Evolutionary conservation across 2,113 vertebrate species (phyloP).

Genomic region (Hiodon tergisus): DNA sequence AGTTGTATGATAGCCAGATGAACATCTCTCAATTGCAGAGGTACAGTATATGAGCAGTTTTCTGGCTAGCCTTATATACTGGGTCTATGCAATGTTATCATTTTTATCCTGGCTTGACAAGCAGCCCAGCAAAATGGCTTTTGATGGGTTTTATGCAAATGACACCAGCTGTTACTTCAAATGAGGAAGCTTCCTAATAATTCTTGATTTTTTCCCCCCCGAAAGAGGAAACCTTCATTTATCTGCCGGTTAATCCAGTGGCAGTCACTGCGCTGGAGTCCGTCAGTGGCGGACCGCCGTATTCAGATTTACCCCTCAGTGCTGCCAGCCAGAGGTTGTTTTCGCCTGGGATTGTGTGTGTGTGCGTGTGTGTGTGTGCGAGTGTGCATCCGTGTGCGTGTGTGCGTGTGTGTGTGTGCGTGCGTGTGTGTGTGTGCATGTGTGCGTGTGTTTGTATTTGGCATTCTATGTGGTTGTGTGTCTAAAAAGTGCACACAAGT

Average conservation of each 20-base stretch:
- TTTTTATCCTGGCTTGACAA: conserved; percentile 43
- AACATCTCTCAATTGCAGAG: conserved; percentile 30
- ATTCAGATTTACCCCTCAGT: no score
- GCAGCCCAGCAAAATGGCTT: conserved; percentile 39
- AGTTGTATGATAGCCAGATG: not conserved
- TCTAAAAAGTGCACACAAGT: no score
- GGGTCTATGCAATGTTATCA: conserved; percentile 25
- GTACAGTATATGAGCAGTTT: conserved; percentile 11
- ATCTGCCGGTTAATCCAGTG: conserved; percentile 23
- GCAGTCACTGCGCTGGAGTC: not conserved
- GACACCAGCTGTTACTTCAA: conserved; percentile 48
- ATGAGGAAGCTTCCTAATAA: conserved; percentile 42
- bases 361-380: no score
- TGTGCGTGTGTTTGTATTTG: no score
- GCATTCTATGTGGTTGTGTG: no score
- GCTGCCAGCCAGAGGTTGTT: no score
- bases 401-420: no score
- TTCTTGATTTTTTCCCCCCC: conserved; percentile 17
- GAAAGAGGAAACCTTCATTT: conserved; percentile 4
- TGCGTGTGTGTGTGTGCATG: no score
- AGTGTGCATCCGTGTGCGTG: no score
- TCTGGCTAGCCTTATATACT: conserved; percentile 24
- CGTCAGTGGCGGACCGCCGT: no score
- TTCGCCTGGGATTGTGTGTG: no score
- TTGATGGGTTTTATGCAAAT: conserved; percentile 52